These are phyloP conservation scores for Heliconius hortense DNA, from an alignment of 2,888 invertebrate genomes.

Conservation along the genomic window DNA sequence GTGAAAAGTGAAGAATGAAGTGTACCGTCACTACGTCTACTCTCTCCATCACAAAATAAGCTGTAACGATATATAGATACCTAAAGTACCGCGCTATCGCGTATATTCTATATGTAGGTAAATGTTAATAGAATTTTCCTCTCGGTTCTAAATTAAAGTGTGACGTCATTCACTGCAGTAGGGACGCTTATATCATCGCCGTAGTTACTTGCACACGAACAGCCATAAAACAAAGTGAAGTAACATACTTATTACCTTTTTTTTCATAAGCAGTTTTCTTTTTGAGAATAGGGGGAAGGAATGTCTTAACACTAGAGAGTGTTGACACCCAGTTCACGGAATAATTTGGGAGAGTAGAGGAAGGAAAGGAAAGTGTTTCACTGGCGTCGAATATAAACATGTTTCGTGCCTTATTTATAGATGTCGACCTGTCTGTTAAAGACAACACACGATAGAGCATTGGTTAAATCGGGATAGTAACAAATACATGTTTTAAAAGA, in stretches of 20 bases:
- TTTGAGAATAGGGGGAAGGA: too few relatives aligned
- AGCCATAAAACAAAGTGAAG: background rate
- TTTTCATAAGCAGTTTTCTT: background rate
- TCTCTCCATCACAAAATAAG: background rate
- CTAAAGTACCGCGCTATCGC: background rate
- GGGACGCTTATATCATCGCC: conserved; percentile 20
- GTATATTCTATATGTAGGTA: conserved; percentile 11
- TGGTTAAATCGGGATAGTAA: too few relatives aligned
- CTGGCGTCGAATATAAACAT: too few relatives aligned
- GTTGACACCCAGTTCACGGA: too few relatives aligned
- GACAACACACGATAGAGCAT: too few relatives aligned
- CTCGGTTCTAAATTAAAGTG: conserved; percentile 21
- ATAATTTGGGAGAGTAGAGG: too few relatives aligned
- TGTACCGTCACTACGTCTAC: background rate
- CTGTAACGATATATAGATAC: background rate
- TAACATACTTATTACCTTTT: background rate
- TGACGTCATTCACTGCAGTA: conserved; percentile 28
- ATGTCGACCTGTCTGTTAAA: too few relatives aligned
- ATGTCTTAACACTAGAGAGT: too few relatives aligned
- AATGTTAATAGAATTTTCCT: conserved; percentile 25
- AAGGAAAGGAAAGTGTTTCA: background rate
- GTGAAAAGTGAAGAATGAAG: background rate
- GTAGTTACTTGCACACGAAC: background rate
- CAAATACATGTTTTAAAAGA: too few relatives aligned
- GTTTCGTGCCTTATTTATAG: too few relatives aligned